Percentiles rank a stretch among this genome's conserved stretches.
Evolutionary conservation across 2,888 invertebrate species (phyloP).

Genomic region (Plagiodera versicolora): DNA sequence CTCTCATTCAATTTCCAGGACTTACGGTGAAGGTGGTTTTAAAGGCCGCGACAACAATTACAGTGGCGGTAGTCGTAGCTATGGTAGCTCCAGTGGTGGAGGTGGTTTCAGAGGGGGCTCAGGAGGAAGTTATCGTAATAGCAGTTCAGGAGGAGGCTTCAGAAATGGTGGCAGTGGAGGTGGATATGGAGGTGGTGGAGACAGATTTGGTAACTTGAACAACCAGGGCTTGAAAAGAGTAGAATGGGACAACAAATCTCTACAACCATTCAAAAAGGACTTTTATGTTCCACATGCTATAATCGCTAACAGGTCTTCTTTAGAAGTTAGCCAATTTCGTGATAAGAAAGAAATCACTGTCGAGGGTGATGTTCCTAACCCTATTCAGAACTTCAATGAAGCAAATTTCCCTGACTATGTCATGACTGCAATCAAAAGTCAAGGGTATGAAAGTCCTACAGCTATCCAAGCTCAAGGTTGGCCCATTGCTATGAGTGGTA

Average conservation of each 20-base stretch:
- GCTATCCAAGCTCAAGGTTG: conserved; percentile 86
- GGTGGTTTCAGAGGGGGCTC: conserved; percentile 9
- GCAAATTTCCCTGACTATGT: conserved; percentile 79
- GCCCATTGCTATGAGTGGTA: conserved; percentile 82
- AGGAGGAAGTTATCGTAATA: conserved; percentile 8
- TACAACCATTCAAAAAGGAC: conserved; percentile 81
- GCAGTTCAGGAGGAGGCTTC: not conserved
- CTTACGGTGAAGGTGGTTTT: conserved; percentile 1
- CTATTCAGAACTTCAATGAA: conserved; percentile 77
- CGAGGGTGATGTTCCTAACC: conserved; percentile 73
- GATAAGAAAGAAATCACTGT: conserved; percentile 82
- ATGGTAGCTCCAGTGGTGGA: conserved; percentile 10
- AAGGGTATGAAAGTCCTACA: conserved; percentile 78
- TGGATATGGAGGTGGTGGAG: conserved; percentile 10
- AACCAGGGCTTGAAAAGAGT: conserved; percentile 38
- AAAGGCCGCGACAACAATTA: conserved; percentile 11
- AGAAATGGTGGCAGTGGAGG: not conserved
- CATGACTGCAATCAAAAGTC: conserved; percentile 70
- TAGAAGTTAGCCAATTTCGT: conserved; percentile 74
- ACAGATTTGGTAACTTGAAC: conserved; percentile 1
- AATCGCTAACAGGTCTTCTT: conserved; percentile 64
- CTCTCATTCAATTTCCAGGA: not conserved
- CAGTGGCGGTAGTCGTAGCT: conserved; percentile 9
- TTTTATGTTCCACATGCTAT: conserved; percentile 75
- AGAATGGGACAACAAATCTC: conserved; percentile 72